Conservation (phyloP, 2,797 vertebrate species). For the Enteromius argenteus region DNA sequence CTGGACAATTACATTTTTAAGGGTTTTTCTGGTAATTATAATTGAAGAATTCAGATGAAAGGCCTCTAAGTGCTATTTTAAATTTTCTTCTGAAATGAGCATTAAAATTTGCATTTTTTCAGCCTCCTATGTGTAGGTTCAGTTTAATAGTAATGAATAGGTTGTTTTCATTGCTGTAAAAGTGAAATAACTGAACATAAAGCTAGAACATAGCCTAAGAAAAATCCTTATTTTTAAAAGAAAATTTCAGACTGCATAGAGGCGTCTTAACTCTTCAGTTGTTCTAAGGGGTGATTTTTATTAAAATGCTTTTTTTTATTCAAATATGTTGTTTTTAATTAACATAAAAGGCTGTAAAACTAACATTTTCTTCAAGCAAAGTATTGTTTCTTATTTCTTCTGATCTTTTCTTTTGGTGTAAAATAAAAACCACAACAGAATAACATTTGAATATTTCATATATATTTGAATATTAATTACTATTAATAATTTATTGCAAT, state of each 20-base stretch:
- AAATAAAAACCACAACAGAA: not conserved
- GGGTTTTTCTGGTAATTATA: not conserved
- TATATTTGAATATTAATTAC: conserved; percentile 5
- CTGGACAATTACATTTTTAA: not conserved
- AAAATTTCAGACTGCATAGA: no score
- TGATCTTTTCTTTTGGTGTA: not conserved
- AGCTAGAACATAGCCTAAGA: no score
- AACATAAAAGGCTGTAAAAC: not conserved
- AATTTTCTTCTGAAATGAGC: no score
- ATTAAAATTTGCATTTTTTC: no score
- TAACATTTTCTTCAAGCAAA: not conserved
- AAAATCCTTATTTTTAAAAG: no score
- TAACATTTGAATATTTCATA: not conserved
- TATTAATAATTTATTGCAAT: conserved; percentile 1
- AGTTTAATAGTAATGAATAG: no score
- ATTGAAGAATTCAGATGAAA: no score
- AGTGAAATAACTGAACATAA: no score
- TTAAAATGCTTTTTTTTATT: not conserved
- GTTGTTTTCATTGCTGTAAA: no score
- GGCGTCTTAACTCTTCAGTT: not conserved
- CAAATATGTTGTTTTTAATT: not conserved
- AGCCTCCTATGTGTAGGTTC: no score
- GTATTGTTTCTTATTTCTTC: not conserved
- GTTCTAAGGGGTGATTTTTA: not conserved
- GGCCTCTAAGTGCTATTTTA: no score